A percentile compares a stretch with the other conserved stretches of the same genome.
phyloP scores from a whole-genome alignment of 30 jellyfish, hydroid and myxozoan species.

The Mastigias papua region DNA sequence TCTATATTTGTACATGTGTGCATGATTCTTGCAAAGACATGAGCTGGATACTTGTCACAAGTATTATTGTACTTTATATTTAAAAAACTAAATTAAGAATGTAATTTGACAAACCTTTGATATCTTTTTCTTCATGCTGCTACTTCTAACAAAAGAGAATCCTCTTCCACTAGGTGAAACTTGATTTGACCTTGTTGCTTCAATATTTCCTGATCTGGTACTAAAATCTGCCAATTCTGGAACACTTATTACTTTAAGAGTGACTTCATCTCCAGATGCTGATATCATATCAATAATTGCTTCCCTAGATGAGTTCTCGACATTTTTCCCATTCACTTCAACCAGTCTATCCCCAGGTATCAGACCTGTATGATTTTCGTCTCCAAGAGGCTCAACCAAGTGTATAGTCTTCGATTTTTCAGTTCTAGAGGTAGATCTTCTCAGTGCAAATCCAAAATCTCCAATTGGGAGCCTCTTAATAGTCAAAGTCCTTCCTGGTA shows the following conservation, averaged over 20 bases:
- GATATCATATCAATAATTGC: constrained; percentile 84
- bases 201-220: constrained; percentile 74
- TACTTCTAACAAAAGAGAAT: constrained; percentile 73
- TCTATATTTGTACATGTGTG: too few relatives aligned
- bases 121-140: constrained; percentile 72
- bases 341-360: constrained; percentile 95
- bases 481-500: constrained; percentile 68
- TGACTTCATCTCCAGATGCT: constrained; percentile 84
- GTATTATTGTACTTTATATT: too few relatives aligned
- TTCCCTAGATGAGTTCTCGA: constrained; percentile 74
- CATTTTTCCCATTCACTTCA: constrained; percentile 89
- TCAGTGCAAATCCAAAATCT: constrained; percentile 90
- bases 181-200: constrained; percentile 24
- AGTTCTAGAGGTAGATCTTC: constrained; percentile 74
- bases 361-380: constrained; percentile 68
- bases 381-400: constrained; percentile 84
- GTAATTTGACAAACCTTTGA: constrained; percentile 67
- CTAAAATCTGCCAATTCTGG: constrained; percentile 93
- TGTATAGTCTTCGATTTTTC: constrained; percentile 64
- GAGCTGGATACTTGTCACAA: too few relatives aligned
- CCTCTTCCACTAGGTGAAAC: constrained; percentile 73
- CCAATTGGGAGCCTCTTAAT: constrained; percentile 78
- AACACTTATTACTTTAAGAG: constrained; percentile 80
- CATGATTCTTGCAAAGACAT: too few relatives aligned
- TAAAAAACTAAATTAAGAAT: background rate